Evolutionary conservation across 2,888 invertebrate genomes (phyloP).

Genomic region (Rutpela maculata): DNA sequence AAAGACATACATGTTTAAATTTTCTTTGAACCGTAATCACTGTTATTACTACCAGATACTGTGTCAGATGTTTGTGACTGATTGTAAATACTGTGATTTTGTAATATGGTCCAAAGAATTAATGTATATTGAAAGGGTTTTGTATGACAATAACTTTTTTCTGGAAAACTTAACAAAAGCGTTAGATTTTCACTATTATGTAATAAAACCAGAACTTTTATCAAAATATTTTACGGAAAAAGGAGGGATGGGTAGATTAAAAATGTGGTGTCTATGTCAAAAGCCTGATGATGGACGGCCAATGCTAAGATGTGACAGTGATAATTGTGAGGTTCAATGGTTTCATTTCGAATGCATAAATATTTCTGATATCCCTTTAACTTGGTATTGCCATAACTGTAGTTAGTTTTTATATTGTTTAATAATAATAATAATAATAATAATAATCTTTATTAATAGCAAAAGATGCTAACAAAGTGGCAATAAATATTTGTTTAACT

Average conservation of each 20-base stretch:
- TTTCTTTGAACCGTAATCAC: not conserved
- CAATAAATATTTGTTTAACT: too few species aligned
- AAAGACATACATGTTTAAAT: not conserved
- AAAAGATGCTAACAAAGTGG: too few species aligned
- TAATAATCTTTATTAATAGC: too few species aligned
- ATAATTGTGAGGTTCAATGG: conserved; percentile 20
- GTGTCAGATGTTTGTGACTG: not conserved
- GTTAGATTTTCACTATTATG: not conserved
- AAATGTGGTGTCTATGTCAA: conserved; percentile 9
- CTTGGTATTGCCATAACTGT: too few species aligned
- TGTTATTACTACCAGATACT: not conserved
- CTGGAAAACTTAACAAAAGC: not conserved
- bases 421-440: too few species aligned
- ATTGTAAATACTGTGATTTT: not conserved
- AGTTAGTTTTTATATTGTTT: too few species aligned
- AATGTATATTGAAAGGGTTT: not conserved
- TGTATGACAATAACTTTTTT: not conserved
- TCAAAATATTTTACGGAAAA: not conserved
- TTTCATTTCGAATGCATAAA: conserved; percentile 9
- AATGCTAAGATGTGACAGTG: conserved; percentile 11
- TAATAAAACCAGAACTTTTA: conserved; percentile 3
- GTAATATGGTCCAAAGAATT: conserved; percentile 12
- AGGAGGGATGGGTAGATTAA: not conserved
- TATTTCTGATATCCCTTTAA: conserved; percentile 1
- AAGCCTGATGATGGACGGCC: conserved; percentile 15